Evolutionary conservation across 2,113 vertebrate species (phyloP).

Genomic region (Mus pahari): DNA sequence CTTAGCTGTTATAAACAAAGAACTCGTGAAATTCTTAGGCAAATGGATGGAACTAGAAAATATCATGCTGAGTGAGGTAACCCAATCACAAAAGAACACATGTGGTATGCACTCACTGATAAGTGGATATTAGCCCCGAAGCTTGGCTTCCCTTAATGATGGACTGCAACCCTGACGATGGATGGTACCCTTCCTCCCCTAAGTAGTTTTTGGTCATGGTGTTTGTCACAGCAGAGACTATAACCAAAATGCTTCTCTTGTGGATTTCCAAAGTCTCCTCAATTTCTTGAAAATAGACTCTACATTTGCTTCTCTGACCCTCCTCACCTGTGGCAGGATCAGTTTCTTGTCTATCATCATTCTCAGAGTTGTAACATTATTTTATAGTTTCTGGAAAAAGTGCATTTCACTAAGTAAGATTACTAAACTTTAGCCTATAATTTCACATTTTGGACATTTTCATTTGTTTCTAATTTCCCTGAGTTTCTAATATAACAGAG

Average conservation of each 20-base stretch:
- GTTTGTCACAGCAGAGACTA: background rate
- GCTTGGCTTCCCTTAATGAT: background rate
- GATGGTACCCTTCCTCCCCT: background rate
- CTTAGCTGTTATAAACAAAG: no score
- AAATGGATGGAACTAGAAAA: no score
- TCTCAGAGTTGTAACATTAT: background rate
- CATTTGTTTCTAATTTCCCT: background rate
- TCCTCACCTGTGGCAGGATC: background rate
- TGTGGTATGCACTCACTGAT: no score
- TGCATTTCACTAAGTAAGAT: background rate
- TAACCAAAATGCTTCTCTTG: no score
- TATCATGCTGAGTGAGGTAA: no score
- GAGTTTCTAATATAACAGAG: conserved; percentile 11
- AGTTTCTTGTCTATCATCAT: background rate
- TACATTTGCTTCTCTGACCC: background rate
- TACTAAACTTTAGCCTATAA: background rate
- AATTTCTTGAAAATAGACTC: background rate
- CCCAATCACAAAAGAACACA: no score
- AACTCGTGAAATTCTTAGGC: no score
- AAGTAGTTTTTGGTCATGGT: background rate
- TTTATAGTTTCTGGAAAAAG: background rate
- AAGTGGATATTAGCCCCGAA: no score
- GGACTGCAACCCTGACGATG: background rate
- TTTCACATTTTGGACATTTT: background rate
- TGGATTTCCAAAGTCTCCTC: background rate